Percentiles rank a stretch among this genome's conserved stretches.
Conservation (phyloP, 1,140 invertebrate species). For the Scylla paramamosain region DNA sequence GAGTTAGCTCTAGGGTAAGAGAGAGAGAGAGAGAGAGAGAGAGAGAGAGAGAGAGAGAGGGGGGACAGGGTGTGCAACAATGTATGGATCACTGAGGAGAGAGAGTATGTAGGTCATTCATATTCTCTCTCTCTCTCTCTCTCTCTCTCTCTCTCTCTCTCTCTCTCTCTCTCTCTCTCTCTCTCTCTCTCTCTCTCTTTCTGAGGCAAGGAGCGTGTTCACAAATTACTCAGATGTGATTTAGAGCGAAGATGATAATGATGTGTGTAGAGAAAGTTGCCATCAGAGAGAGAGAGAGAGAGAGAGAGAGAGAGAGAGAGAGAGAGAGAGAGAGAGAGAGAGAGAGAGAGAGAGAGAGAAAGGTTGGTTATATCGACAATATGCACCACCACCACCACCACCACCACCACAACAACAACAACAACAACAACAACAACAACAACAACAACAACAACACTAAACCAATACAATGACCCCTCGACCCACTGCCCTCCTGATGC, state of each 20-base stretch:
- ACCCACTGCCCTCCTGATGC: background rate
- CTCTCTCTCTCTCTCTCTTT: background rate
- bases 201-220: background rate
- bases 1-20: background rate
- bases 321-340: too few species aligned
- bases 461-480: background rate
- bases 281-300: background rate
- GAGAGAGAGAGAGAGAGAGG: background rate
- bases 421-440: background rate
- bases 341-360: too few species aligned
- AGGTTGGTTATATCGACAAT: background rate
- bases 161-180: background rate
- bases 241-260: too few species aligned
- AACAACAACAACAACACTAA: background rate
- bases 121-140: conserved; percentile 10
- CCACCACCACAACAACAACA: background rate
- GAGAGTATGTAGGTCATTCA: conserved; percentile 10
- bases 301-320: background rate
- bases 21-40: background rate
- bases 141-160: conserved; percentile 16
- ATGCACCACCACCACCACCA: background rate
- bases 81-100: background rate
- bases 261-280: background rate
- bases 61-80: background rate
- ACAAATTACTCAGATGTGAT: too few species aligned